These are phyloP conservation scores for Meliscaeva auricollis DNA, from an alignment of 2,888 invertebrate species.

Conservation along the genomic window DNA sequence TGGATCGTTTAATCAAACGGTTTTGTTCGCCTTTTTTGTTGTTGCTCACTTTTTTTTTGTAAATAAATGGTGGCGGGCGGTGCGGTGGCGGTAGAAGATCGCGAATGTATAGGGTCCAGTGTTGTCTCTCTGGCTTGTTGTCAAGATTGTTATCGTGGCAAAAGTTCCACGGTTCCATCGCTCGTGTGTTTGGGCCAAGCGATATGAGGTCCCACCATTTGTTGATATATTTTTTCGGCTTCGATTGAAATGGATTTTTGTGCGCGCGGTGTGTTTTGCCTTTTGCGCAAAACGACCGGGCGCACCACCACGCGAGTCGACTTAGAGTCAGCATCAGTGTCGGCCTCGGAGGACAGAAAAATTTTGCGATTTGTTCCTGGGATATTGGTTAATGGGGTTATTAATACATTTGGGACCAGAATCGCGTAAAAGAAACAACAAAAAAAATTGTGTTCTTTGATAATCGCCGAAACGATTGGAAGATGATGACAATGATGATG, in stretches of 20 bases:
- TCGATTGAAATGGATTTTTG: constrained; percentile 53
- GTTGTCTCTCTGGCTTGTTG: constrained; percentile 65
- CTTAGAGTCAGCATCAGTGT: background rate
- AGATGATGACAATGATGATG: constrained; percentile 45
- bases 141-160: constrained; percentile 73
- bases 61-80: too few species aligned
- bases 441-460: constrained; percentile 65
- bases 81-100: constrained; percentile 22
- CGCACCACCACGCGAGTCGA: constrained; percentile 37
- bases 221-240: constrained; percentile 60
- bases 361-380: constrained; percentile 68
- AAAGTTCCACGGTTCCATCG: constrained; percentile 48
- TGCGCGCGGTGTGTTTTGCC: constrained; percentile 31
- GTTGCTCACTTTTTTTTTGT: constrained; percentile 22
- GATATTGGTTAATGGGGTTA: constrained; percentile 75
- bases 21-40: constrained; percentile 57
- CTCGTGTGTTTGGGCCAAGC: constrained; percentile 39
- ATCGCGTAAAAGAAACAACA: constrained; percentile 17
- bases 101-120: constrained; percentile 28
- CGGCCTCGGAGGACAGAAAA: constrained; percentile 17
- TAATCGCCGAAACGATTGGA: constrained; percentile 28
- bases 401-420: constrained; percentile 66
- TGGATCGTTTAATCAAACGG: constrained; percentile 72
- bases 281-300: constrained; percentile 36
- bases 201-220: constrained; percentile 54